A percentile compares a stretch with the other conserved stretches of the same genome.
These are phyloP conservation scores for Clepsis dumicolana DNA, from an alignment of 2,888 invertebrate species.

Conservation along the genomic window DNA sequence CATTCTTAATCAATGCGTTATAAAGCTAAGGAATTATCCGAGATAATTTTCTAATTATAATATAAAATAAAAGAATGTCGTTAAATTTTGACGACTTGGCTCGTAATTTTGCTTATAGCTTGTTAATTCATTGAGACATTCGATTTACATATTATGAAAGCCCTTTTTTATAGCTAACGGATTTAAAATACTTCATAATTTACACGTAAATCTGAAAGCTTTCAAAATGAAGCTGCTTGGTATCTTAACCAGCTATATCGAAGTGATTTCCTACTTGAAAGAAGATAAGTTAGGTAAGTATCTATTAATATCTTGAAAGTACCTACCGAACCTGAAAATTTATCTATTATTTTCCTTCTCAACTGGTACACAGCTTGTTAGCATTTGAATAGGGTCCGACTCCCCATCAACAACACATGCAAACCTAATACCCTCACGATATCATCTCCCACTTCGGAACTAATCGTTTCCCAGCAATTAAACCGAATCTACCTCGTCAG, in stretches of 20 bases:
- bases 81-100: constrained; percentile 10
- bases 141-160: not conserved
- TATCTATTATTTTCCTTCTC: not conserved
- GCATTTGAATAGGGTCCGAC: not conserved
- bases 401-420: constrained; percentile 2
- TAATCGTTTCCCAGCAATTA: constrained; percentile 48
- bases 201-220: not conserved
- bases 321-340: not conserved
- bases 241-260: not conserved
- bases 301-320: not conserved
- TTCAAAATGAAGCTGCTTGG: not conserved
- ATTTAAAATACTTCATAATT: not conserved
- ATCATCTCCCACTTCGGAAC: constrained; percentile 14
- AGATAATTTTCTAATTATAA: constrained; percentile 26
- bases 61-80: constrained; percentile 7
- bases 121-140: not conserved
- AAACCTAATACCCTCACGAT: constrained; percentile 20
- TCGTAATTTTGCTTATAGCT: constrained; percentile 1
- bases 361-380: not conserved
- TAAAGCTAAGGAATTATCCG: constrained; percentile 17
- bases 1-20: constrained; percentile 40
- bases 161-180: not conserved
- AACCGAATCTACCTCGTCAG: constrained; percentile 53
- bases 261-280: not conserved
- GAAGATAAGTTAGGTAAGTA: not conserved